Conservation (phyloP, 2,797 vertebrate species). For the Karalla daura region DNA sequence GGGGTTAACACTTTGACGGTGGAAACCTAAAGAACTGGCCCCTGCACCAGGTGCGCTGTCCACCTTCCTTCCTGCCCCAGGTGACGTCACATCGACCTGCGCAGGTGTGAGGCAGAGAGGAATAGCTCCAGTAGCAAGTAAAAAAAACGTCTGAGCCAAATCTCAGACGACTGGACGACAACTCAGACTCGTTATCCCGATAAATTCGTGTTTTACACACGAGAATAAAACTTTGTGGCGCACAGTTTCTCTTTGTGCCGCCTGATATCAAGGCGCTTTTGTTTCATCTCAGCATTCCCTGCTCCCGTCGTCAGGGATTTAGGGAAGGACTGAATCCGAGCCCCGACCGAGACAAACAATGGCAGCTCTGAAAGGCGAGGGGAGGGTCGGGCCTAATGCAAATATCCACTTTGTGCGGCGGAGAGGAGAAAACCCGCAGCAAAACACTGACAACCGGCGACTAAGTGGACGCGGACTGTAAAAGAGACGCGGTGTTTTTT, state of each 20-base stretch:
- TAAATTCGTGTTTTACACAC: slow-evolving; percentile 3
- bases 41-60: too few relatives aligned
- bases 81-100: too few relatives aligned
- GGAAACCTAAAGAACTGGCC: too few relatives aligned
- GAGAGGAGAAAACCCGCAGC: slow-evolving; percentile 72
- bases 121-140: too few relatives aligned
- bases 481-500: too few relatives aligned
- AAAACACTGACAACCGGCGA: slow-evolving; percentile 65
- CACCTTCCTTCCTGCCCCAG: too few relatives aligned
- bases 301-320: slow-evolving; percentile 80
- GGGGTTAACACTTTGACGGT: too few relatives aligned
- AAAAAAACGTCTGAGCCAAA: too few relatives aligned
- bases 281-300: slow-evolving; percentile 74
- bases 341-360: slow-evolving; percentile 85
- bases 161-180: too few relatives aligned
- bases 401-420: slow-evolving; percentile 82
- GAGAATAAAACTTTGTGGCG: neutral
- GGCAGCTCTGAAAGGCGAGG: slow-evolving; percentile 83
- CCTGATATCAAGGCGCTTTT: too few relatives aligned
- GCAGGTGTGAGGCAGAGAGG: too few relatives aligned
- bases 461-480: slow-evolving; percentile 38
- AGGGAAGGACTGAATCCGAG: slow-evolving; percentile 81
- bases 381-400: slow-evolving; percentile 85
- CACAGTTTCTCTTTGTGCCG: neutral
- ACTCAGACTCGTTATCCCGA: neutral